A percentile compares a stretch with the other conserved stretches of the same genome.
Evolutionary conservation across 1,140 invertebrate species (phyloP).

Genomic region (Phocides pigmalion): DNA sequence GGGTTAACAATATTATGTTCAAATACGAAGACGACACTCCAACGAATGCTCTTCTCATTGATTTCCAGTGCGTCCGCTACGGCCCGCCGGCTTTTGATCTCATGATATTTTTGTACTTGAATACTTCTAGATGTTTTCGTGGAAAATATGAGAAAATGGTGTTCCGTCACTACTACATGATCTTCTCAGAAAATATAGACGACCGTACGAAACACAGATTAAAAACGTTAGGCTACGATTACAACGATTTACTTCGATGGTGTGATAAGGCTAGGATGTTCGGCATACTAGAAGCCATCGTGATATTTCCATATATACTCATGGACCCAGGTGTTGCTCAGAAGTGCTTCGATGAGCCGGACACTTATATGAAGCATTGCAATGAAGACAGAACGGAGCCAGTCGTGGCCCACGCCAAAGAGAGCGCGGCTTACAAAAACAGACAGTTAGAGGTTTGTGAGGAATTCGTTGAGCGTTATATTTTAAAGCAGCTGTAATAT

Average conservation of each 20-base stretch:
- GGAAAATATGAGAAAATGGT: slow-evolving; percentile 55
- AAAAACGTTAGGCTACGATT: slow-evolving; percentile 49
- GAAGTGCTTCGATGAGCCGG: slow-evolving; percentile 58
- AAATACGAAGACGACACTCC: slow-evolving; percentile 63
- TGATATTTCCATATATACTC: slow-evolving; percentile 57
- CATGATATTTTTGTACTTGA: slow-evolving; percentile 68
- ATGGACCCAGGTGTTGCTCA: slow-evolving; percentile 56
- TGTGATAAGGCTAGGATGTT: slow-evolving; percentile 57
- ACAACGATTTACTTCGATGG: slow-evolving; percentile 47
- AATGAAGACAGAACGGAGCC: slow-evolving; percentile 58
- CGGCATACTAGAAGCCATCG: slow-evolving; percentile 46
- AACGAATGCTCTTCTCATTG: slow-evolving; percentile 66
- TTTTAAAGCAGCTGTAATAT: slow-evolving; percentile 28
- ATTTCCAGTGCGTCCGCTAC: slow-evolving; percentile 76
- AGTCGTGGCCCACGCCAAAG: slow-evolving; percentile 49
- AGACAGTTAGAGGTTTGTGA: slow-evolving; percentile 56
- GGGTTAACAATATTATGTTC: slow-evolving; percentile 82
- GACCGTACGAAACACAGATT: slow-evolving; percentile 48
- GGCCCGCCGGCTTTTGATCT: slow-evolving; percentile 77
- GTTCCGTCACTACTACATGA: slow-evolving; percentile 62
- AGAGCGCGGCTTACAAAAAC: slow-evolving; percentile 40
- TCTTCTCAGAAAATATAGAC: slow-evolving; percentile 54
- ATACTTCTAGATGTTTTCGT: slow-evolving; percentile 64
- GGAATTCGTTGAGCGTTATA: slow-evolving; percentile 62
- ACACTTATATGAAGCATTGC: slow-evolving; percentile 48